Percentiles rank a stretch among this genome's conserved stretches.
Conservation (phyloP, 2,113 vertebrate genomes). For the Ictalurus punctatus region DNA sequence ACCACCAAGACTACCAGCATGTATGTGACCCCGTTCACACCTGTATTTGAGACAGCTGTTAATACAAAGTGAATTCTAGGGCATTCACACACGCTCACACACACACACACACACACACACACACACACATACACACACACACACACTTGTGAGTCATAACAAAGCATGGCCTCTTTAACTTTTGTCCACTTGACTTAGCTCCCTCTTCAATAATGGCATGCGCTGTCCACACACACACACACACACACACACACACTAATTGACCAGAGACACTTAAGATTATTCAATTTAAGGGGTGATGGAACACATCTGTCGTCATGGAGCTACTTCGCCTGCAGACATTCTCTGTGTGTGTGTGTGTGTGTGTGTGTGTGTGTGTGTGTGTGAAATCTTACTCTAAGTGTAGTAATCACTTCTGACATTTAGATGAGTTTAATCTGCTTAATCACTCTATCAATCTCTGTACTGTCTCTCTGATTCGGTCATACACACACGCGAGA, state of each 20-base stretch:
- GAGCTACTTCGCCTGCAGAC: background rate
- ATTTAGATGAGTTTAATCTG: slow-evolving; percentile 33
- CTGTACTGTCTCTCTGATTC: slow-evolving; percentile 6
- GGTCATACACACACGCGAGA: background rate
- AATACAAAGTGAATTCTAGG: background rate
- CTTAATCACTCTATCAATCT: slow-evolving; percentile 12
- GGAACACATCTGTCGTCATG: slow-evolving; percentile 36
- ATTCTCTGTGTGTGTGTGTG: slow-evolving; percentile 20
- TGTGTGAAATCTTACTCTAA: background rate
- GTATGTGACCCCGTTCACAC: background rate
- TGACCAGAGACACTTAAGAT: slow-evolving; percentile 42
- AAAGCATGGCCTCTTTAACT: slow-evolving; percentile 10
- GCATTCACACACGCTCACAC: too few species aligned
- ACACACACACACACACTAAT: slow-evolving; percentile 21
- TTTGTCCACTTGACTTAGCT: slow-evolving; percentile 13
- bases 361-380: slow-evolving; percentile 28
- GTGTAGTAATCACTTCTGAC: slow-evolving; percentile 19
- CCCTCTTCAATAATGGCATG: background rate
- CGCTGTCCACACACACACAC: slow-evolving; percentile 30
- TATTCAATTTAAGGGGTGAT: slow-evolving; percentile 44
- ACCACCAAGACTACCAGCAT: background rate
- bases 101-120: background rate
- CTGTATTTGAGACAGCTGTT: background rate
- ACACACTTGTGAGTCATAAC: background rate
- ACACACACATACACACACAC: background rate